Evolutionary conservation across 2,888 invertebrate genomes (phyloP), one percentile per base, ranked within the genome.

Genomic region (Zygothrica quintamaculata): DNA sequence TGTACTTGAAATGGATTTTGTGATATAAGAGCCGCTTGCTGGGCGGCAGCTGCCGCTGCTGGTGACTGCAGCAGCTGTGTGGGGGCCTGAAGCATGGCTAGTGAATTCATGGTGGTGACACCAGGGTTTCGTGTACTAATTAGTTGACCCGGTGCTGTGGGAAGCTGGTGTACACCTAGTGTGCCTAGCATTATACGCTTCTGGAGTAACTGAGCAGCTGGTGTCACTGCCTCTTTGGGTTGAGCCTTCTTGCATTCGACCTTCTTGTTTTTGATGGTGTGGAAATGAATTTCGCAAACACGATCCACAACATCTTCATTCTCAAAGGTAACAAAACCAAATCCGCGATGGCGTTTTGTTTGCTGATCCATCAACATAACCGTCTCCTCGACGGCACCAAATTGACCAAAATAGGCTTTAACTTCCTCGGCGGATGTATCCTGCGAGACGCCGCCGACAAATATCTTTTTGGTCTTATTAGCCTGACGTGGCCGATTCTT

Each of bases 291-390:
- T 88, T 97, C 97, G 92, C 97, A 97, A n/a, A 97, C 97, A 72
- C 96, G 94, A 90, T 97, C 97, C 12, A 97, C 97, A 1, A 96
- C 96, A 90, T 97, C 97, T 90, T 97, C 97, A 84, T 95, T 96
- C 90, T 97, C 97, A 91, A 97, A 97, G 34, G 97, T 97, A 62
- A 97, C 97, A 91, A 97, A 97, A 31, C 97, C 97, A 90, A 97
- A 97, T 68, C 97, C 97, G 52, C 97, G 93, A 90, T 97, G 97
- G 57, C 97, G 94, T 89, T 97, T 97, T 25, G 97, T 97, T 91
- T 97, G 97, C 92, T 97, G 97, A 90, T 97, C 97, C 97, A 97
- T 97, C 77, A 97, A 93, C 97, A 97, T 97, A 12, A 97, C 97
- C 22, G 97, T 96, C 91, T 97, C 97, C 89, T 97, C 97, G 13